Evolutionary conservation across 2,797 vertebrate species (phyloP).

Genomic region (Tenualosa thibaudeaui): DNA sequence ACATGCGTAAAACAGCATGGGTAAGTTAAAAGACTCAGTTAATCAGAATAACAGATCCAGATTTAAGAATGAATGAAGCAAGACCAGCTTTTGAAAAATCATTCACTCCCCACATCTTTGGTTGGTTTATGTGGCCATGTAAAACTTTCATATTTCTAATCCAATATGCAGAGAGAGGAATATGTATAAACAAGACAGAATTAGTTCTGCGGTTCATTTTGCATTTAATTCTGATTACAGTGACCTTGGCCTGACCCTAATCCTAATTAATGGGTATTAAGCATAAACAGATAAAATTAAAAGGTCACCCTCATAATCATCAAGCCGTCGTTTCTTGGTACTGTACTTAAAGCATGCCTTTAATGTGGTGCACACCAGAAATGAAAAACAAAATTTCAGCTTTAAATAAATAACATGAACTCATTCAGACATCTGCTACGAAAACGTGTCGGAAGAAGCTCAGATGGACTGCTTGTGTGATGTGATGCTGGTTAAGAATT

Average conservation of each 20-base stretch:
- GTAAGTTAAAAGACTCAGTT: background rate
- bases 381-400: conserved; percentile 51
- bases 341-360: conserved; percentile 44
- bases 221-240: conserved; percentile 51
- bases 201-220: conserved; percentile 36
- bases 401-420: conserved; percentile 41
- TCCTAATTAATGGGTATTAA: conserved; percentile 58
- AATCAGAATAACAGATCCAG: background rate
- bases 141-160: conserved; percentile 25
- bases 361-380: conserved; percentile 47
- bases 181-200: conserved; percentile 38
- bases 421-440: conserved; percentile 37
- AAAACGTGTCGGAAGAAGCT: conserved; percentile 32
- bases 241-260: conserved; percentile 54
- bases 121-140: background rate
- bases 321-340: conserved; percentile 47
- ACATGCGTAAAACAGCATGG: background rate
- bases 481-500: conserved; percentile 47
- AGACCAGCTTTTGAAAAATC: background rate
- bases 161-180: conserved; percentile 44
- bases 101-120: background rate
- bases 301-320: conserved; percentile 52
- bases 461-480: conserved; percentile 49
- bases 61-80: conserved; percentile 4
- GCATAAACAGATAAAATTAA: conserved; percentile 59